Base-by-base conservation (phyloP, 2,113 vertebrate genomes). In the Phaethon lepturus region DNA sequence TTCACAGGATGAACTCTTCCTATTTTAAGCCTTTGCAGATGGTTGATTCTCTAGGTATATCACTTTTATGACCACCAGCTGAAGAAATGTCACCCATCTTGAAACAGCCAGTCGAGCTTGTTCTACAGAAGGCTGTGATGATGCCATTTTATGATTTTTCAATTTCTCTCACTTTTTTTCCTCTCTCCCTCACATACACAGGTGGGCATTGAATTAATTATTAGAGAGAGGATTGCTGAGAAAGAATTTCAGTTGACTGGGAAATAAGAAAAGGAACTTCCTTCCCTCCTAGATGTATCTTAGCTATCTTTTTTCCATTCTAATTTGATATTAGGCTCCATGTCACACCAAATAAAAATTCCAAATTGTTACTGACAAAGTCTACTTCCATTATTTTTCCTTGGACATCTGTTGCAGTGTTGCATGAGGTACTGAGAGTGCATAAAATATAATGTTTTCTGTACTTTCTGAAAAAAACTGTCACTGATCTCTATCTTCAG, bases 51-150 rank as follows among this genome's bases (percentile, higher is more conserved):
- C 58, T 50, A 62, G 67, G 75, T 88, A 75, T 74, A 68, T 84
- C 91, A 84, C 59, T 92, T 97, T 94, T 90, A 94, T 74, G 74
- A 93, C 50, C 68, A 91, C 47, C 63, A 96, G 71, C 52, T 96
- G 74, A 90, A 74, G 80, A 91, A 83, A 69, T 93, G 88, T 90
- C 93, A 88, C 72, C 94, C 92, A 94, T 78, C 87, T 96, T 94
- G 92, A 96, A 95, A 82, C 19, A 93, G 26, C 5, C 56, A 66
- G 83, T 88, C 63, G 94, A 69, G 60, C 50, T 76, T 71, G 10
- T 79, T 87, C 78, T 74, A 38, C 26, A 87, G 66, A 94, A 86
- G 60, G 45, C 28, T 82, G 35, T 86, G 67, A 63, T 93, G 35
- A 63, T 81, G 67, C 55, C 62, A 58, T 83, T 95, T 81, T 23